Conservation (phyloP, 2,797 vertebrate genomes). For the Eurystomus glaucurus region DNA sequence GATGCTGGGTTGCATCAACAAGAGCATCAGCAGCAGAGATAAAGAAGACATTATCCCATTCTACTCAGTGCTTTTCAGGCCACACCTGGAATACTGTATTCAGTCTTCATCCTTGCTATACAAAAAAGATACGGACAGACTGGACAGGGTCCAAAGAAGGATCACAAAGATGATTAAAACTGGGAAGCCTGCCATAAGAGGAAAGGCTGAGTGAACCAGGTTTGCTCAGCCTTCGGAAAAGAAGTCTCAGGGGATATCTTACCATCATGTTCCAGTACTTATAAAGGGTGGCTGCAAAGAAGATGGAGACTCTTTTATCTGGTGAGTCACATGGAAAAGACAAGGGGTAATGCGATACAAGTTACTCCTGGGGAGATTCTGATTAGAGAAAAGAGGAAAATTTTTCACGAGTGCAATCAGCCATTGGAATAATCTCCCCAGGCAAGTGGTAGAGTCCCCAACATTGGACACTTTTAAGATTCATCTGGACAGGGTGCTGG, state of each 20-base stretch:
- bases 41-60: neutral
- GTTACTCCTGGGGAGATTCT: neutral
- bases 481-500: neutral
- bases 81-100: neutral
- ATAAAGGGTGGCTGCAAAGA: neutral
- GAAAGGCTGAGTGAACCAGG: neutral
- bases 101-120: neutral
- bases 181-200: neutral
- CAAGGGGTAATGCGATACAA: neutral
- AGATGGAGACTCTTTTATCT: neutral
- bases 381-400: neutral
- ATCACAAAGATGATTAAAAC: neutral
- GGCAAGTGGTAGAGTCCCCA: neutral
- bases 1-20: neutral
- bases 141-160: neutral
- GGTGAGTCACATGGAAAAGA: neutral
- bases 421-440: neutral
- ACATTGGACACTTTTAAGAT: neutral
- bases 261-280: neutral
- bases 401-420: neutral
- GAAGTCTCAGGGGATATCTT: neutral
- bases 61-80: neutral
- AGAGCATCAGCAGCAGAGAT: neutral
- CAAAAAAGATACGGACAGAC: neutral
- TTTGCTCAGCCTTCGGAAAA: neutral